Evolutionary conservation across 35 echinoderm and acorn worm genomes (phyloP).

Genomic region (Heliocidaris erythrogramma): DNA sequence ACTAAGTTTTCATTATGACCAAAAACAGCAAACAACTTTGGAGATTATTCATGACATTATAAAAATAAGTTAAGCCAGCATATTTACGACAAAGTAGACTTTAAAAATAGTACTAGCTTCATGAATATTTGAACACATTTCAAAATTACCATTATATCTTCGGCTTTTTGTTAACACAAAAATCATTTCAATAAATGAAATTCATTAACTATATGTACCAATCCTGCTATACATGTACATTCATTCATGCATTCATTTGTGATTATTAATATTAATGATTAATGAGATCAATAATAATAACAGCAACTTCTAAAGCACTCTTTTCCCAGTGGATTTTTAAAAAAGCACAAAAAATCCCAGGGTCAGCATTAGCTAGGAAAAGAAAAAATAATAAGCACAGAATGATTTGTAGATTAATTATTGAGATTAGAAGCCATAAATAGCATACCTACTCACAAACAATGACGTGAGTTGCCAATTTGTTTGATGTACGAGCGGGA

Average conservation of each 20-base stretch:
- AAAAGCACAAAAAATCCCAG: background rate
- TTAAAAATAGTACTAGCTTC: too few relatives aligned
- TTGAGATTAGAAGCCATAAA: background rate
- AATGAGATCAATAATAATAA: background rate
- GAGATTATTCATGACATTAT: background rate
- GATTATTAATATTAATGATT: background rate
- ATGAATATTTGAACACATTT: too few relatives aligned
- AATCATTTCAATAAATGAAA: background rate
- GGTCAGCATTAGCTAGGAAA: background rate
- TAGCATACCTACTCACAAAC: background rate
- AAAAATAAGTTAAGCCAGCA: background rate
- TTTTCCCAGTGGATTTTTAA: background rate
- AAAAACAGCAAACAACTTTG: background rate
- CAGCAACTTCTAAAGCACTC: background rate
- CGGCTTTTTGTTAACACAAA: background rate
- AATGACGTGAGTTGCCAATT: background rate
- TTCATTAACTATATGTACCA: background rate
- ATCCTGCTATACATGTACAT: background rate
- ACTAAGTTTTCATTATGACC: background rate
- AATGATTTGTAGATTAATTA: background rate
- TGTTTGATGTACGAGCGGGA: background rate
- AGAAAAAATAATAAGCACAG: background rate
- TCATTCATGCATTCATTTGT: background rate
- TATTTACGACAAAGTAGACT: too few relatives aligned
- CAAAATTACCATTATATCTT: too few relatives aligned